Conservation (phyloP, 2,888 invertebrate genomes). For the Cheilosia grossa region DNA sequence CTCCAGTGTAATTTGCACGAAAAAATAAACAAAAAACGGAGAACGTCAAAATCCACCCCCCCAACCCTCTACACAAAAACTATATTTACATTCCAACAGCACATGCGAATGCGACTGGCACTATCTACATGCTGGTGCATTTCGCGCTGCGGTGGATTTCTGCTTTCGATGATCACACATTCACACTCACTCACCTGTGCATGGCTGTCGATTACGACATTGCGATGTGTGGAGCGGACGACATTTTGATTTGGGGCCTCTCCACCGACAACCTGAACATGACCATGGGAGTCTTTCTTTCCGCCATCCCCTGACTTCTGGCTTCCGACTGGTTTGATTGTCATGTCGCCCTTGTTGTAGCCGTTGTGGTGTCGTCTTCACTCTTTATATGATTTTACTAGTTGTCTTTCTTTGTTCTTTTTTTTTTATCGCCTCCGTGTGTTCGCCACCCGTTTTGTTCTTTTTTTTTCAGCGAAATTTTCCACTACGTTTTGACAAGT, state of each 20-base stretch:
- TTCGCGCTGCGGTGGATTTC: slow-evolving; percentile 19
- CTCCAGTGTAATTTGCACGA: neutral
- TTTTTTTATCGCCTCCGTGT: slow-evolving; percentile 56
- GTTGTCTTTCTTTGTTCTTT: slow-evolving; percentile 31
- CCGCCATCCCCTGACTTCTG: slow-evolving; percentile 76
- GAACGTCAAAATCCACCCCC: neutral
- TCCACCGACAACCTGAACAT: slow-evolving; percentile 71
- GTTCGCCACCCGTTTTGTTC: slow-evolving; percentile 42
- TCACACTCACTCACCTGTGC: slow-evolving; percentile 78
- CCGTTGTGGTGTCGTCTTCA: slow-evolving; percentile 47
- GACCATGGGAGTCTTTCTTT: slow-evolving; percentile 78
- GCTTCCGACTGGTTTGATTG: slow-evolving; percentile 82
- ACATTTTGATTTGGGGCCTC: slow-evolving; percentile 73
- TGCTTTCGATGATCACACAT: slow-evolving; percentile 15
- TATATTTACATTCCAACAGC: slow-evolving; percentile 6
- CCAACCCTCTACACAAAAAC: neutral
- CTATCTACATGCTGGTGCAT: slow-evolving; percentile 1
- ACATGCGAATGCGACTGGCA: neutral
- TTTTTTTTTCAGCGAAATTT: slow-evolving; percentile 60
- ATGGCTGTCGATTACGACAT: slow-evolving; percentile 80
- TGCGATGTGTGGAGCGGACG: slow-evolving; percentile 78
- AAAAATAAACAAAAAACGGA: neutral
- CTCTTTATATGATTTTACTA: slow-evolving; percentile 8
- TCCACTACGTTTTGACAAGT: slow-evolving; percentile 49
- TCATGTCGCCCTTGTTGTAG: slow-evolving; percentile 77